Conservation (phyloP, 2,888 invertebrate genomes). For the Sphaerophoria rueppellii region DNA sequence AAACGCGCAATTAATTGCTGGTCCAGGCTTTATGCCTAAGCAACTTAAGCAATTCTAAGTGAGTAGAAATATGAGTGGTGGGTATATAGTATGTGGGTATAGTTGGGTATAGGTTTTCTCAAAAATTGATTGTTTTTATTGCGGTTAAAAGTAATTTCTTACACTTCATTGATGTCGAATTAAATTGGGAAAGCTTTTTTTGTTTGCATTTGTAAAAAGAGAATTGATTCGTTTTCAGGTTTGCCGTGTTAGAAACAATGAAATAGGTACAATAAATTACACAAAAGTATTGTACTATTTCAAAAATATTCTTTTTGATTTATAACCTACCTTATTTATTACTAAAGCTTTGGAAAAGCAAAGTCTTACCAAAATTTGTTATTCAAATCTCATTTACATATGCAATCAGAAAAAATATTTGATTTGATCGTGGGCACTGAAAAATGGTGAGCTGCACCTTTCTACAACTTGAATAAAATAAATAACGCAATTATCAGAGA, state of each 20-base stretch:
- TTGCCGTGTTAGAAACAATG: not conserved
- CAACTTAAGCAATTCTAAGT: slow-evolving; percentile 44
- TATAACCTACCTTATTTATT: not conserved
- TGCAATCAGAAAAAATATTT: not conserved
- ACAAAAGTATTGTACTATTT: not conserved
- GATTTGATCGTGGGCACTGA: too few species aligned
- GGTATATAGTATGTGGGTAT: slow-evolving; percentile 7
- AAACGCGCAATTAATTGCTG: slow-evolving; percentile 29
- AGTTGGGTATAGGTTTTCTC: slow-evolving; percentile 14
- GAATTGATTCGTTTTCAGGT: not conserved
- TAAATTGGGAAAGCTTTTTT: not conserved
- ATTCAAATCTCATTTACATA: not conserved
- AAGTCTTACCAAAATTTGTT: not conserved
- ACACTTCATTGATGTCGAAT: slow-evolving; percentile 44
- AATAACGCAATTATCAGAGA: too few species aligned
- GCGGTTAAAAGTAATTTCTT: slow-evolving; percentile 50
- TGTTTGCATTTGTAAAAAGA: not conserved
- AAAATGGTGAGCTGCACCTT: too few species aligned
- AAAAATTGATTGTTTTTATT: slow-evolving; percentile 57
- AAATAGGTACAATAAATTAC: slow-evolving; percentile 3
- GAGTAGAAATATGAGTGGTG: slow-evolving; percentile 13
- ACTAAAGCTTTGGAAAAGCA: not conserved
- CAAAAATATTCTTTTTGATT: not conserved
- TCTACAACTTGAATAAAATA: too few species aligned
- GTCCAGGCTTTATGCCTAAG: slow-evolving; percentile 42